A percentile compares a stretch with the other conserved stretches of the same genome.
These are phyloP conservation scores for Enhydra lutris DNA, from an alignment of 2,113 vertebrate species.

Conservation along the genomic window DNA sequence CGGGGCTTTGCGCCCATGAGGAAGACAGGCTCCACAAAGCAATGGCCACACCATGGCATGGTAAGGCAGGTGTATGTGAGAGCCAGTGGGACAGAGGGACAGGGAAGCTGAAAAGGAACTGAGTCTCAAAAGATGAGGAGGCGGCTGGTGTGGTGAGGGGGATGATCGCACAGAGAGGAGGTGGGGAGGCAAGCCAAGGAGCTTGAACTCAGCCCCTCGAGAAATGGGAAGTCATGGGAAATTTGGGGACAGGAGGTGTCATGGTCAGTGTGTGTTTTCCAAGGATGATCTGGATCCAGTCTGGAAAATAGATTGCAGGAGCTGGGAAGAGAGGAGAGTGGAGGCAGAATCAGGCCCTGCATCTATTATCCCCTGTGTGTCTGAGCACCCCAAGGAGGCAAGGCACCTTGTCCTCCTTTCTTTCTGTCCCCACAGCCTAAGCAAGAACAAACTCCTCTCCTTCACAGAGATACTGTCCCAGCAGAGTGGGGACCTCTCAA, in stretches of 20 bases:
- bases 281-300: neutral
- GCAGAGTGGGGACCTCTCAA: constrained; percentile 39
- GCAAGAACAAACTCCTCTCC: constrained; percentile 69
- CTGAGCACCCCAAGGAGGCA: fast-evolving
- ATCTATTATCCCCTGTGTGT: neutral
- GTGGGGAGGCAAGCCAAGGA: neutral
- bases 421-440: neutral
- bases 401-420: neutral
- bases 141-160: too few species aligned
- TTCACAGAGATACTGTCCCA: constrained; percentile 52
- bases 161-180: neutral
- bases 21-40: neutral
- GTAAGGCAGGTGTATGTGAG: fast-evolving
- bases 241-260: neutral
- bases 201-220: neutral
- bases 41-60: fast-evolving
- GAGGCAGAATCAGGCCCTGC: neutral
- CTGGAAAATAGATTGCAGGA: neutral
- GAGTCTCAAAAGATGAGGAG: neutral
- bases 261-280: neutral
- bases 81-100: neutral
- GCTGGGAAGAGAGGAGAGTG: neutral
- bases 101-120: fast-evolving
- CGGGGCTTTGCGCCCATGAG: fast-evolving
- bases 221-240: neutral